These are phyloP conservation scores for Chloroclysta siterata DNA, from an alignment of 2,888 invertebrate genomes.

Conservation along the genomic window DNA sequence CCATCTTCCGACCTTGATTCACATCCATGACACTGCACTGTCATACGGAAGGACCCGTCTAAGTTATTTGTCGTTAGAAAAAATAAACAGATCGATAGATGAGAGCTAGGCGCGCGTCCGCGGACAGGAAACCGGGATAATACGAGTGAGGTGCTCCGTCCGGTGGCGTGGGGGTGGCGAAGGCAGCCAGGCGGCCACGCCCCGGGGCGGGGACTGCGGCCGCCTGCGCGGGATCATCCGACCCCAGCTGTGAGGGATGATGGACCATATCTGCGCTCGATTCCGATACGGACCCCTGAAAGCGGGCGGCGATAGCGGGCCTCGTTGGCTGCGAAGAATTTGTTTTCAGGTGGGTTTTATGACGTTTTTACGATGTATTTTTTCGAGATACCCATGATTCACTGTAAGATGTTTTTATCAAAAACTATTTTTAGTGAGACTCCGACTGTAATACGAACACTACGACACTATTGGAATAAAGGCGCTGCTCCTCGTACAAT, in stretches of 20 bases:
- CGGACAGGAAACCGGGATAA: slow-evolving; percentile 83
- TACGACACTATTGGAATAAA: not conserved
- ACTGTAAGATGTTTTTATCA: not conserved
- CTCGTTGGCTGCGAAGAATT: not conserved
- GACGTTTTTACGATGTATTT: slow-evolving; percentile 8
- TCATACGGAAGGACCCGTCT: slow-evolving; percentile 58
- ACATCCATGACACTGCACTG: slow-evolving; percentile 49
- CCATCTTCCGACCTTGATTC: slow-evolving; percentile 42
- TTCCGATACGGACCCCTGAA: slow-evolving; percentile 23
- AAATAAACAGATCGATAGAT: slow-evolving; percentile 82
- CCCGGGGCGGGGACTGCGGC: slow-evolving; percentile 54
- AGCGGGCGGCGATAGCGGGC: slow-evolving; percentile 10
- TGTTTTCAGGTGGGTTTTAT: slow-evolving; percentile 13
- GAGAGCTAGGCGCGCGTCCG: slow-evolving; percentile 79
- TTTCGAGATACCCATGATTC: not conserved
- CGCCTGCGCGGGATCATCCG: slow-evolving; percentile 55
- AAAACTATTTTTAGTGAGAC: not conserved
- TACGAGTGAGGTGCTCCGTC: slow-evolving; percentile 71
- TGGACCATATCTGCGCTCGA: slow-evolving; percentile 31
- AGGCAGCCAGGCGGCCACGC: slow-evolving; percentile 52
- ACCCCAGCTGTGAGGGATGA: slow-evolving; percentile 26
- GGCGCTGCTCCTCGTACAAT: too few relatives aligned
- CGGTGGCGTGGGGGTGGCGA: slow-evolving; percentile 54
- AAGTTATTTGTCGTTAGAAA: slow-evolving; percentile 70
- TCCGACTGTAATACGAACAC: not conserved